Evolutionary conservation across 2,113 vertebrate species (phyloP).

Genomic region (Struthidea cinerea): DNA sequence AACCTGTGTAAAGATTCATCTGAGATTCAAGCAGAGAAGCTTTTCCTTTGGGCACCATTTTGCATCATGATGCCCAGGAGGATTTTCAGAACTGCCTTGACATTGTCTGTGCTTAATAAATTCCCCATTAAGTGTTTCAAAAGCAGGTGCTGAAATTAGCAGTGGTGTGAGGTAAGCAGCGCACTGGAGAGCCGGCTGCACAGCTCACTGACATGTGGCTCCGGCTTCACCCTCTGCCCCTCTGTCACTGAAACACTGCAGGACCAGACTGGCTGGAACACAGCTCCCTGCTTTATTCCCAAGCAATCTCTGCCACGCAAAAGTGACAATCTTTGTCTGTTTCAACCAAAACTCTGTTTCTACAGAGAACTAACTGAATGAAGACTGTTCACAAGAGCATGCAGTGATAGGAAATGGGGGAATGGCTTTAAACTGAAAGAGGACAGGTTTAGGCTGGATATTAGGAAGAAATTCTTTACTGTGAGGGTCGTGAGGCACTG

Average conservation of each 20-base stretch:
- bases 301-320: not conserved
- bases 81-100: not conserved
- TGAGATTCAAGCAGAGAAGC: not conserved
- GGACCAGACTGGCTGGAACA: not conserved
- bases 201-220: not conserved
- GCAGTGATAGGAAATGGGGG: not conserved
- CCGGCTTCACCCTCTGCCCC: not conserved
- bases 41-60: not conserved
- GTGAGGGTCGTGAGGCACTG: not conserved
- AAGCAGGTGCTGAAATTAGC: conserved; percentile 14
- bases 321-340: not conserved
- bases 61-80: not conserved
- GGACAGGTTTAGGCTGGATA: not conserved
- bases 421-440: not conserved
- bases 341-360: not conserved
- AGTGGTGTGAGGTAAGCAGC: not conserved
- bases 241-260: not conserved
- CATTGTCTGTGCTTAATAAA: not conserved
- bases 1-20: not conserved
- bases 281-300: not conserved
- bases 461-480: not conserved
- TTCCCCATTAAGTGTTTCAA: not conserved
- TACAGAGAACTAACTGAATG: not conserved
- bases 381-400: not conserved
- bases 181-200: not conserved